Conservation (phyloP, 2,113 vertebrate genomes). For the Sorex araneus region DNA sequence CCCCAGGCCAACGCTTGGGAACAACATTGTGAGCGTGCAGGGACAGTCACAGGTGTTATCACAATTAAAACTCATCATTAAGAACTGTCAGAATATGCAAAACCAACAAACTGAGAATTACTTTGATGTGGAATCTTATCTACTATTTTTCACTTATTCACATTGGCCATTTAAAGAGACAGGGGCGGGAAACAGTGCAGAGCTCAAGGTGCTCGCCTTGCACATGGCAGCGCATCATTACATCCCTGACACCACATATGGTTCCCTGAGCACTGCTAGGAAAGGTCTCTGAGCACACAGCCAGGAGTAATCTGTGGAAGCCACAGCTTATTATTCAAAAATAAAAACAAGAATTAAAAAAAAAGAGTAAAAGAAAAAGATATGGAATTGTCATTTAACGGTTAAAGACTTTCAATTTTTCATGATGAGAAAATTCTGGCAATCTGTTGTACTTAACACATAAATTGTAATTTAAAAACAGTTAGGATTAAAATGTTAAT, state of each 20-base stretch:
- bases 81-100: not conserved
- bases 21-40: too few species aligned
- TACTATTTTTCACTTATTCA: not conserved
- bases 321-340: too few species aligned
- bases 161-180: accelerated
- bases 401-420: not conserved
- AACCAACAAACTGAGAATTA: not conserved
- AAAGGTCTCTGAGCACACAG: too few species aligned
- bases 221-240: too few species aligned
- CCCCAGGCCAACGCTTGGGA: too few species aligned
- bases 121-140: not conserved
- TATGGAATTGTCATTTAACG: not conserved
- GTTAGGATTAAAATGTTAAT: not conserved
- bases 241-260: too few species aligned
- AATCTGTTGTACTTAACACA: not conserved
- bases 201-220: too few species aligned
- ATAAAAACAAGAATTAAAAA: not conserved
- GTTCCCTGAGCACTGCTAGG: too few species aligned
- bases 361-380: not conserved
- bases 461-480: not conserved
- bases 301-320: too few species aligned
- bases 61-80: not conserved
- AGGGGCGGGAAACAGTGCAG: too few species aligned
- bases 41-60: too few species aligned
- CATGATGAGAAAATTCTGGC: not conserved